phyloP scores from a whole-genome alignment of 2,113 vertebrate genomes.

The Rhinolophus ferrumequinum region DNA sequence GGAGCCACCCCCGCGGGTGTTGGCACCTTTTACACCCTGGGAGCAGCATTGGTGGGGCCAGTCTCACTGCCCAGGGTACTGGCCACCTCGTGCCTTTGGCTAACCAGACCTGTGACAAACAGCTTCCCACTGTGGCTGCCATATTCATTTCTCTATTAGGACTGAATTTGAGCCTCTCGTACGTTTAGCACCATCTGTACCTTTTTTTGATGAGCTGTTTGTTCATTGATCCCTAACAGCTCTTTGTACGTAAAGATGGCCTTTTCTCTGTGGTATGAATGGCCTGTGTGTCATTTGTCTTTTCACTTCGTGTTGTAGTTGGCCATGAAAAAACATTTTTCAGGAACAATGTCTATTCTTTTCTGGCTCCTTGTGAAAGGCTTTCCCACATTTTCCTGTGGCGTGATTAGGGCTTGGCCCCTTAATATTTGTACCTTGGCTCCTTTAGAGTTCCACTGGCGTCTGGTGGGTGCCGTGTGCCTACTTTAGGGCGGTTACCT shows the following conservation, averaged over 20 bases:
- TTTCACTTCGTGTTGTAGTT: background rate
- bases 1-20: too few relatives aligned
- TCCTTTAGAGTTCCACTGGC: fast-evolving
- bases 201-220: background rate
- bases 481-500: background rate
- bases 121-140: background rate
- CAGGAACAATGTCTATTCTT: too few relatives aligned
- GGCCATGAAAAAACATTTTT: background rate
- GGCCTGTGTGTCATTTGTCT: fast-evolving
- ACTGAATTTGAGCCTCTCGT: background rate
- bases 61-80: background rate
- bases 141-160: background rate
- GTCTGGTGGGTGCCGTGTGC: too few relatives aligned
- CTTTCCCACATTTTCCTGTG: background rate
- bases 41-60: fast-evolving
- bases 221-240: background rate
- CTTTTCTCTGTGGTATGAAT: fast-evolving
- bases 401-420: fast-evolving
- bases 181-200: background rate
- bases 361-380: too few relatives aligned
- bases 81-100: background rate
- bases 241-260: background rate
- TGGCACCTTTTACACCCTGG: too few relatives aligned
- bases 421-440: too few relatives aligned
- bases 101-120: background rate